Percentiles rank a stretch among this genome's conserved stretches.
These are phyloP conservation scores for Acrobasis consociella DNA, from an alignment of 2,888 invertebrate species.

Conservation along the genomic window DNA sequence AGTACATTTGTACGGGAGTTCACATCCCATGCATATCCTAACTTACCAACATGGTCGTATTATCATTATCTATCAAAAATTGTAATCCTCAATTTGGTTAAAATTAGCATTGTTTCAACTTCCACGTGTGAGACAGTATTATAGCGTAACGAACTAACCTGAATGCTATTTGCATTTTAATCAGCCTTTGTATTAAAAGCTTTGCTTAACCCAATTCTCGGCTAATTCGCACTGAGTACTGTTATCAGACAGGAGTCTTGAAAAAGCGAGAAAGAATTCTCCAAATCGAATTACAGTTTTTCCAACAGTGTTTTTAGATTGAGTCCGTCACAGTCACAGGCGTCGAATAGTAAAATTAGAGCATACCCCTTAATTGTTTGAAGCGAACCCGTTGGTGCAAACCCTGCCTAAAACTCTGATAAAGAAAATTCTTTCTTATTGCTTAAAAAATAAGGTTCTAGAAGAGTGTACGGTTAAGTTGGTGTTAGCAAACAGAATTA, in stretches of 20 bases:
- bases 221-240: constrained; percentile 1
- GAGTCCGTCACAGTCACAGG: constrained; percentile 46
- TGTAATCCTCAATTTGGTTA: neutral
- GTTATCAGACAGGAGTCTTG: constrained; percentile 30
- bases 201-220: constrained; percentile 37
- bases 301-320: constrained; percentile 50
- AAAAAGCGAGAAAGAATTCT: constrained; percentile 46
- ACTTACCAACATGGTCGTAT: neutral
- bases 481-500: constrained; percentile 54
- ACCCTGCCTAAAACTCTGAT: neutral
- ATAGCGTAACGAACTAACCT: constrained; percentile 1
- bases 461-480: constrained; percentile 33
- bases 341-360: constrained; percentile 66
- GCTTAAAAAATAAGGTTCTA: constrained; percentile 28
- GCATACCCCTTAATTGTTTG: constrained; percentile 60
- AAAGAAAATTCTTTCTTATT: constrained; percentile 32
- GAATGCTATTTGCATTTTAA: constrained; percentile 22
- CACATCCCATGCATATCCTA: too few species aligned
- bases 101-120: neutral
- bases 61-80: neutral
- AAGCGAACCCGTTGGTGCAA: constrained; percentile 47
- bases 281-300: constrained; percentile 57
- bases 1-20: too few species aligned
- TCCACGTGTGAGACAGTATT: neutral
- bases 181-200: constrained; percentile 13